Base-by-base conservation (phyloP, 2,797 vertebrate species). In the Xenopus petersii region DNA sequence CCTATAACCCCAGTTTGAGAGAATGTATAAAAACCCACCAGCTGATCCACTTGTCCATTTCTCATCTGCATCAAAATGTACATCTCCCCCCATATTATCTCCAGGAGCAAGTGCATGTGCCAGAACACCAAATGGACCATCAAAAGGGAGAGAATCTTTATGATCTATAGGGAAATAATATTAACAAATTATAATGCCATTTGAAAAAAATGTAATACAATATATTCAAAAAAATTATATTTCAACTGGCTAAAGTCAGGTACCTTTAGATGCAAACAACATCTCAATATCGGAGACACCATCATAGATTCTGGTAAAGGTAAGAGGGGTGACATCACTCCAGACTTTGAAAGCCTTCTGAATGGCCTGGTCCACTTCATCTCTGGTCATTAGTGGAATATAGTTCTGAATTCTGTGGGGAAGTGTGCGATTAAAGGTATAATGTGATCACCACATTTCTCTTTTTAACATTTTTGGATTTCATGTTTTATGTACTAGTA, bases 61-160 rank as follows among this genome's bases (percentile, higher is more conserved):
- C 86, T 98, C 93, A 77, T 95, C 95, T 9, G 97, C 94, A 66
- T 98, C 95, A 67, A 98, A 95, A 82, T 98, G 95, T 33, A 93
- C 88, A 17, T 96, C 93, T 73, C 94, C 93, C 11, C 94, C 93
- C 15, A 95, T 81, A 47, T 88, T 91, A 33, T 64, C 82, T 36
- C 92, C 91, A 9, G 95, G 94, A 71, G 93, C 91, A 79, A 95
- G 96, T 26, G 94, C 94, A 0, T 95, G 94, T 75, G 93, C 94
- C 0, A 97, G 88, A 21, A 94, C 88, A 33, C 93, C 93, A 46
- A 88, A 62, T 2, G 93, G 92, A 1, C 95, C 96, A 73, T 96
- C 94, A 65, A 97, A 93, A 13, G 91, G 86, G 46, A 86, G 90
- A 73, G 87, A 94, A 56, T 94, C 90, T 10, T 92, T 91, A 48